Evolutionary conservation across 2,888 invertebrate genomes (phyloP), one percentile per base, ranked within the genome.

Genomic region (Cartodere bifasciata): DNA sequence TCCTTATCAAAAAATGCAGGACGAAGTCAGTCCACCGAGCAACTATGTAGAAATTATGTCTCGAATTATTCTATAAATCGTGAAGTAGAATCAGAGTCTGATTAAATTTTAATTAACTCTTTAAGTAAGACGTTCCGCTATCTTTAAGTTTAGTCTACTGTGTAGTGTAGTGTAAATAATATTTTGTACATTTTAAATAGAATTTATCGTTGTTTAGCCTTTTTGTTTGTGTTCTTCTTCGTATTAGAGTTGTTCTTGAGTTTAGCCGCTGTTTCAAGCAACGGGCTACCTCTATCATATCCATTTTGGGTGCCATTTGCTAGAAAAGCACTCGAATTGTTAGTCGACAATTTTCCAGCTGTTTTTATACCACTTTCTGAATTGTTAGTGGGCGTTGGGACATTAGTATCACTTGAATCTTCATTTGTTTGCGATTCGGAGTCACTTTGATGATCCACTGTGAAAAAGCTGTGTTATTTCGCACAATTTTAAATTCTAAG

Each of bases 371-470:
- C 49, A 2, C 56, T 45, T 34, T 58, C 58, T 21, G 56, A 45
- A 32, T 59, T 52, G 38, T 58, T 60, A 13, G 60, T 51, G 51
- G 65, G 29, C 53, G 53, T 39, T 56, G 66, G 59, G 59, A 69
- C 45, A 51, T 67, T 52, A 49, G 60, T 70, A 55, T 80, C 72
- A 49, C 74, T 72, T 37, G 76, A 73, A 60, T 81, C 73, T 58
- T 82, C 74, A 63, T 75, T 74, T 34, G 80, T 82, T 56, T 85
- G 83, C 9, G 86, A 86, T 63, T 87, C 87, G 23, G 84, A 82
- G 63, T 87, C 87, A 60, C 86, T 87, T 52, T 83, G 79, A 49
- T 81, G 72, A 55, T 85, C 85, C 64, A 76, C 82, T 83, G 55
- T n/a, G n/a, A n/a, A n/a, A n/a, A n/a, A n/a, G n/a, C n/a, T n/a